Base-by-base conservation (phyloP, 2,113 vertebrate species). In the Boulengeromyrus knoepffleri region DNA sequence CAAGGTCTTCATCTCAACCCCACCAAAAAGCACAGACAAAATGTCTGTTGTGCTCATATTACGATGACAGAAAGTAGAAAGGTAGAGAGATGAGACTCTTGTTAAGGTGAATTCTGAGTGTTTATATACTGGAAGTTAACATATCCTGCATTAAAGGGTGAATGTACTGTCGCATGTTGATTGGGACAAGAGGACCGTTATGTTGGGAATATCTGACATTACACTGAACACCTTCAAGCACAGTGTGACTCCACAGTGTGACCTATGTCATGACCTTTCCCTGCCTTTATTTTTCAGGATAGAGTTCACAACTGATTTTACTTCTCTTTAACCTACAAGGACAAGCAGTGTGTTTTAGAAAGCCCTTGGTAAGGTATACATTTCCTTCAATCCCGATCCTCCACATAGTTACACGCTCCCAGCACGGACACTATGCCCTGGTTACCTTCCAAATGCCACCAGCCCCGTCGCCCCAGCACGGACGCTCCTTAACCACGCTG, bases 261-360 rank as follows among this genome's bases (percentile, higher is more conserved):
- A 21, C 56, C 56, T 70, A 39, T 89, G 3, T 90, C 86, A 84
- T 86, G 46, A 27, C 77, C 62, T 52, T 92, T 52, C 90, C 88
- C 90, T 92, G 90, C 90, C 94, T 62, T 92, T 93, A 93, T 94
- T 91, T 47, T 93, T 93, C 92, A 94, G 93, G 90, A 92, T 89
- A 92, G 56, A 90, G 85, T 93, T 74, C 92, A 92, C 49, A 91
- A 90, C 90, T 91, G 92, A 92, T 90, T 91, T 90, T 92, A 93
- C 90, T 90, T 91, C 89, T 92, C 92, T 93, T 90, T 92, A 87
- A 92, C 84, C 89, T 87, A 91, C 17, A 88, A 53, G 85, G 91
- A 91, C 88, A 85, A 86, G 88, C 91, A 70, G 84, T 77, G 89
- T 90, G 85, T 90, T 89, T 91, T 91, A 89, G 93, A 77, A 85